Conservation (phyloP, 2,113 vertebrate species). For the Pandion haliaetus region DNA sequence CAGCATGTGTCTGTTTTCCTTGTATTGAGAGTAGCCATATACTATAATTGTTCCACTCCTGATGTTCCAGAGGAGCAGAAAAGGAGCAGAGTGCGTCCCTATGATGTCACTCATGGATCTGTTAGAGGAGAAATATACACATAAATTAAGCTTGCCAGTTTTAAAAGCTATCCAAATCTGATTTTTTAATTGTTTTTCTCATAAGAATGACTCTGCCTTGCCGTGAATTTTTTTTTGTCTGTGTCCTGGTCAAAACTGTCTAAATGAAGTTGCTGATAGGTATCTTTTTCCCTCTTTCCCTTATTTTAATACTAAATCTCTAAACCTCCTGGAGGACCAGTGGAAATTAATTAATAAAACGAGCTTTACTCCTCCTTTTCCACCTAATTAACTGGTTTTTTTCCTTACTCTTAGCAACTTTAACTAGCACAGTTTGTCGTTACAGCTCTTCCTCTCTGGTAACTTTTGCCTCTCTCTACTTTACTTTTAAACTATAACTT, state of each 20-base stretch:
- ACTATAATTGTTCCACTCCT: background rate
- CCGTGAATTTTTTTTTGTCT: background rate
- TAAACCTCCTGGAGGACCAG: background rate
- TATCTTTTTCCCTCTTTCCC: background rate
- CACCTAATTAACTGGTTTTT: background rate
- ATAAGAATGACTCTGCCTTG: background rate
- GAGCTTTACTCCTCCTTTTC: background rate
- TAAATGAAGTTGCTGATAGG: background rate
- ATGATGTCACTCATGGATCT: background rate
- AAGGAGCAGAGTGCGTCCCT: background rate
- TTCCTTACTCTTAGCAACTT: background rate
- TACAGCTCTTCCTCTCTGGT: background rate
- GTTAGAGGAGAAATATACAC: background rate
- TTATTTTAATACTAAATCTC: background rate
- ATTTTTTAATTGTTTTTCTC: background rate
- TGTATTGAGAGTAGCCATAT: background rate
- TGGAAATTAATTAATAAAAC: conserved; percentile 10
- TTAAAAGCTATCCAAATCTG: background rate
- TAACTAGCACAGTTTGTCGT: background rate
- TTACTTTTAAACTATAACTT: background rate
- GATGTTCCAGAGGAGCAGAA: background rate
- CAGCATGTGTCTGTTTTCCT: background rate
- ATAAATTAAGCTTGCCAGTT: background rate
- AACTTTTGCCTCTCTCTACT: background rate
- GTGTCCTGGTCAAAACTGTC: background rate